These are phyloP conservation scores for Drosophila rellima DNA, from an alignment of 2,888 invertebrate genomes.

Conservation along the genomic window DNA sequence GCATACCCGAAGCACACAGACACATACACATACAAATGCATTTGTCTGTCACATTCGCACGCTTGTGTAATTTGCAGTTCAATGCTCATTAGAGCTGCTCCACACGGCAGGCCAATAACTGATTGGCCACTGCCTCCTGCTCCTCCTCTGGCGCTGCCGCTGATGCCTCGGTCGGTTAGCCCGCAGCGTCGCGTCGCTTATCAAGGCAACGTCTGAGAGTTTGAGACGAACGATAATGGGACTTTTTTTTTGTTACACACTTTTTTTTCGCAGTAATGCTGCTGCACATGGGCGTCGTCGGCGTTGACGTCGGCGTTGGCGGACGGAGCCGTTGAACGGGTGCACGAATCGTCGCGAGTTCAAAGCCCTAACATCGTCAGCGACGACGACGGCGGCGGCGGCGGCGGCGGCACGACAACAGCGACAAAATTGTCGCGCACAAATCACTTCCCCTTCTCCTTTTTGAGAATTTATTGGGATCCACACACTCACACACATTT, in stretches of 20 bases:
- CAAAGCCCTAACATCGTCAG: constrained; percentile 54
- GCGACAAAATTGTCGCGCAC: constrained; percentile 34
- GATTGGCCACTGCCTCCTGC: constrained; percentile 42
- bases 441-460: constrained; percentile 58
- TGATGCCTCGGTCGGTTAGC: background rate
- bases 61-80: constrained; percentile 68
- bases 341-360: constrained; percentile 46
- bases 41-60: constrained; percentile 32
- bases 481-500: constrained; percentile 9
- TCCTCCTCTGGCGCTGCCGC: background rate
- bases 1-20: no score
- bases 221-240: constrained; percentile 32
- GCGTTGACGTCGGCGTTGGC: background rate
- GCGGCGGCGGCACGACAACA: constrained; percentile 14
- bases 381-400: constrained; percentile 21
- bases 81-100: constrained; percentile 65
- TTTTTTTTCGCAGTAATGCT: constrained; percentile 35
- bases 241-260: constrained; percentile 42
- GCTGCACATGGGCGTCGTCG: background rate
- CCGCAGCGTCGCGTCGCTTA: constrained; percentile 31
- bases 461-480: constrained; percentile 26
- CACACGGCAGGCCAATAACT: constrained; percentile 62
- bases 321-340: constrained; percentile 43
- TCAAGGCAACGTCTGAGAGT: constrained; percentile 32
- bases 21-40: background rate